These are phyloP conservation scores for Caenorhabditis japonica DNA, from an alignment of 2,888 invertebrate species.

Conservation along the genomic window DNA sequence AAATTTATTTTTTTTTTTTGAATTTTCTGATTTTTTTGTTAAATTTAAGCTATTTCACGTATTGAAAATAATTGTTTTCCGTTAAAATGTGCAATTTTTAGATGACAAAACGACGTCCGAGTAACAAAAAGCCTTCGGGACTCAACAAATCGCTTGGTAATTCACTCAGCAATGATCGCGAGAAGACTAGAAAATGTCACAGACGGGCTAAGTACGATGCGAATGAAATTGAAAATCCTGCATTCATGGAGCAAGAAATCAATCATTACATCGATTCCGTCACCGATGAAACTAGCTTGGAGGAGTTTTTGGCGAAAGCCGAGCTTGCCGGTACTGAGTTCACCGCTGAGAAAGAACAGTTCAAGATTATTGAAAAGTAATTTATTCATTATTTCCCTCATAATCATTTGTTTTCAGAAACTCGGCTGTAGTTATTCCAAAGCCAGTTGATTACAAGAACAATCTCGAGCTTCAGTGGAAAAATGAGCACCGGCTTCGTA, in stretches of 20 bases:
- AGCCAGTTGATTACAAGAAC: constrained; percentile 59
- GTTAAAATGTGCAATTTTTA: constrained; percentile 10
- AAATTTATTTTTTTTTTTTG: constrained; percentile 55
- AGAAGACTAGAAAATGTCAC: constrained; percentile 59
- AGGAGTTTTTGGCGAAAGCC: constrained; percentile 95
- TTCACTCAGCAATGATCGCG: constrained; percentile 66
- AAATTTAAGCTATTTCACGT: neutral
- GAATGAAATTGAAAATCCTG: constrained; percentile 68
- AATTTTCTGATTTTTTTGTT: constrained; percentile 18
- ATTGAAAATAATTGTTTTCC: neutral
- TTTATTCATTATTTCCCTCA: constrained; percentile 17
- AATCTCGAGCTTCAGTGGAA: constrained; percentile 68
- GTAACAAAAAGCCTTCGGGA: constrained; percentile 71
- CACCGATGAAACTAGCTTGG: constrained; percentile 80
- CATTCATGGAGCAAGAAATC: constrained; percentile 64
- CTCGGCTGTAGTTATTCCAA: constrained; percentile 66
- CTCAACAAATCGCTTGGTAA: constrained; percentile 73
- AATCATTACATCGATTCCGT: constrained; percentile 71
- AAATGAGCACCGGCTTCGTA: constrained; percentile 83
- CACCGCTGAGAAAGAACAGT: constrained; percentile 79
- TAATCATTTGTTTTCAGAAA: constrained; percentile 47
- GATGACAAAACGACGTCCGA: constrained; percentile 74
- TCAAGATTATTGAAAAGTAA: constrained; percentile 71
- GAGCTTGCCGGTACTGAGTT: constrained; percentile 95
- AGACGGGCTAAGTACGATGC: constrained; percentile 62